Conservation (phyloP, 2,113 vertebrate genomes). For the Pseudolaguvia tuberculata region DNA sequence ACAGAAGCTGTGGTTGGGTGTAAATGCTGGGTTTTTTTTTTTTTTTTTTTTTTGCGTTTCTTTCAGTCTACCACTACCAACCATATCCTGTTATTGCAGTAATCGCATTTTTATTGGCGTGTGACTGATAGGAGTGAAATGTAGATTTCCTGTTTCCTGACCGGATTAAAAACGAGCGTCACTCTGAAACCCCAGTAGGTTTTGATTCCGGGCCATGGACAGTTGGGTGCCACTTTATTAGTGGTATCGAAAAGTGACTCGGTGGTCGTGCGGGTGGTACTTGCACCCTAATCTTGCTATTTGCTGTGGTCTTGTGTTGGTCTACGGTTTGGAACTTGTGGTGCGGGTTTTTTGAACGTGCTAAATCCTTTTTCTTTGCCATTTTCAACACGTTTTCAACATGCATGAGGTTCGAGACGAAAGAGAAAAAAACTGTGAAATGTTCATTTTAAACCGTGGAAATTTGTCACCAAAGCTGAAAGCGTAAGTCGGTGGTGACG, state of each 20-base stretch:
- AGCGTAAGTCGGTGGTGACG: too few relatives aligned
- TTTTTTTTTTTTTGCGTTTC: slow-evolving; percentile 70
- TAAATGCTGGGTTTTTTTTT: too few relatives aligned
- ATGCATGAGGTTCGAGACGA: slow-evolving; percentile 29
- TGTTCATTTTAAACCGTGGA: too few relatives aligned
- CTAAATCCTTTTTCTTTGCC: slow-evolving; percentile 51
- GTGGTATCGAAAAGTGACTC: slow-evolving; percentile 64
- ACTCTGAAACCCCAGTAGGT: slow-evolving; percentile 62
- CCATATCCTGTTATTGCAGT: slow-evolving; percentile 75
- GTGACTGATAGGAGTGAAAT: slow-evolving; percentile 50
- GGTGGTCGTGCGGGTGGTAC: slow-evolving; percentile 68
- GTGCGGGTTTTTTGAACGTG: slow-evolving; percentile 61
- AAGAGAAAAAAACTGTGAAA: slow-evolving; percentile 18
- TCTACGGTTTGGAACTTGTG: slow-evolving; percentile 72
- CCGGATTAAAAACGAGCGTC: slow-evolving; percentile 29
- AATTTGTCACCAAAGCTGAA: too few relatives aligned
- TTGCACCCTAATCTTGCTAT: slow-evolving; percentile 73
- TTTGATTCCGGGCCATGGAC: slow-evolving; percentile 62
- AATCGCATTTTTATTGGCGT: slow-evolving; percentile 63
- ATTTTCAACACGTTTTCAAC: slow-evolving; percentile 11
- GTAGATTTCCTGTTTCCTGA: slow-evolving; percentile 39
- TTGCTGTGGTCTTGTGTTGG: slow-evolving; percentile 74
- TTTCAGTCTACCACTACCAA: slow-evolving; percentile 63
- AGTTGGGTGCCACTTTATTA: slow-evolving; percentile 72
- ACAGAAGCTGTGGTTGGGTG: slow-evolving; percentile 65